phyloP scores from a whole-genome alignment of 1,140 invertebrate genomes.

The Leguminivora glycinivorella region DNA sequence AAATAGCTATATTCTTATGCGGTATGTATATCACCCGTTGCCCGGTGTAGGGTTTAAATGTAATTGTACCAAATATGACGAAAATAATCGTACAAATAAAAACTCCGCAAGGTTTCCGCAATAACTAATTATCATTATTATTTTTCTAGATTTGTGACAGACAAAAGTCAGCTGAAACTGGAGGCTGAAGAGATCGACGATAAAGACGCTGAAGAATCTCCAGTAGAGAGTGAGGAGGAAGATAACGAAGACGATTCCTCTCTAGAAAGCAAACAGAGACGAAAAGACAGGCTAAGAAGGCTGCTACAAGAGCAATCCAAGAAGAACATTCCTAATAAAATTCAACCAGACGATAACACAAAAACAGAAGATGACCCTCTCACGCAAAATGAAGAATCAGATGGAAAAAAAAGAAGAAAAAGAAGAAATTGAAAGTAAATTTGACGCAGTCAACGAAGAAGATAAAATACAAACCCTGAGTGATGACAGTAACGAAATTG shows the following conservation, averaged over 20 bases:
- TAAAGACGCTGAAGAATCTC: constrained; percentile 71
- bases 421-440: constrained; percentile 32
- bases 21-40: too few species aligned
- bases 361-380: constrained; percentile 30
- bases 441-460: constrained; percentile 6
- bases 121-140: not conserved
- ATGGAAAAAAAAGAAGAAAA: constrained; percentile 22
- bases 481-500: constrained; percentile 44
- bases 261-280: constrained; percentile 59
- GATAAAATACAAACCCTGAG: constrained; percentile 36
- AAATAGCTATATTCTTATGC: too few species aligned
- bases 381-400: constrained; percentile 17
- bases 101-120: not conserved
- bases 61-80: too few species aligned
- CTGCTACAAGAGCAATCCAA: constrained; percentile 59
- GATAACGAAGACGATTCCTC: constrained; percentile 42
- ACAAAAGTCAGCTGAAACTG: constrained; percentile 65
- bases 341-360: not conserved
- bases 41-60: too few species aligned
- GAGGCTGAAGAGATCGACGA: constrained; percentile 68
- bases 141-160: constrained; percentile 55
- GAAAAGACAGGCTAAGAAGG: constrained; percentile 60
- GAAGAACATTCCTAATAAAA: constrained; percentile 34
- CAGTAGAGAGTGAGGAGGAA: constrained; percentile 66
- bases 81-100: too few species aligned